Evolutionary conservation across 2,113 vertebrate genomes (phyloP).

Genomic region (Cheirogaleus medius): DNA sequence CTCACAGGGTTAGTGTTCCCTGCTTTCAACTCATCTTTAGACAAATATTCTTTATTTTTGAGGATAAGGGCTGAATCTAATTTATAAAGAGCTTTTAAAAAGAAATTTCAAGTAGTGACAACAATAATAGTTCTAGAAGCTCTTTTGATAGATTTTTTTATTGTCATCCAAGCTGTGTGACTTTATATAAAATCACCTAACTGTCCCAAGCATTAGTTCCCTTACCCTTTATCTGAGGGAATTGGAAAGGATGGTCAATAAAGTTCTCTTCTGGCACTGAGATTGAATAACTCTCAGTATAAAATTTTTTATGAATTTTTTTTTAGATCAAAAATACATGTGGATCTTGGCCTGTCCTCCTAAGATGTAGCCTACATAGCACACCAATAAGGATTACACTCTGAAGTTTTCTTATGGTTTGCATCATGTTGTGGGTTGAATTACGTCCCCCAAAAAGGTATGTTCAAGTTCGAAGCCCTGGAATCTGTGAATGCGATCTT

Average conservation of each 20-base stretch:
- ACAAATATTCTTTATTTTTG: not conserved
- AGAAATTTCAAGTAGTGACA: conserved; percentile 13
- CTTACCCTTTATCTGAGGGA: not conserved
- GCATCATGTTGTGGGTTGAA: not conserved
- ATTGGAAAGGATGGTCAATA: not conserved
- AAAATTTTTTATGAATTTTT: not conserved
- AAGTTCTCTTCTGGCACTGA: not conserved
- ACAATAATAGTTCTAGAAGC: not conserved
- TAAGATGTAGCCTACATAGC: not conserved
- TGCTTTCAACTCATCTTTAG: not conserved
- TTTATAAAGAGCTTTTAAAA: not conserved
- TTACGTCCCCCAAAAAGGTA: not conserved
- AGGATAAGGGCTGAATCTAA: not conserved
- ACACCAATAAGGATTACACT: not conserved
- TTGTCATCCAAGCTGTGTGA: not conserved
- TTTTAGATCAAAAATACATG: not conserved
- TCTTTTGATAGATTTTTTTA: not conserved
- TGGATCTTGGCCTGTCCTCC: not conserved
- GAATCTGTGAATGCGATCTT: not conserved
- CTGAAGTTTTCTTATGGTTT: not conserved
- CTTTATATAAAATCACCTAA: not conserved
- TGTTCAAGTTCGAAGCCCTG: not conserved
- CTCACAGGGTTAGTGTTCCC: not conserved
- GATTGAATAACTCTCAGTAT: not conserved
- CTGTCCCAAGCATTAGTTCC: not conserved